Percentiles rank a stretch among this genome's conserved stretches.
Evolutionary conservation across 2,113 vertebrate genomes (phyloP).

Genomic region (Cariama cristata): DNA sequence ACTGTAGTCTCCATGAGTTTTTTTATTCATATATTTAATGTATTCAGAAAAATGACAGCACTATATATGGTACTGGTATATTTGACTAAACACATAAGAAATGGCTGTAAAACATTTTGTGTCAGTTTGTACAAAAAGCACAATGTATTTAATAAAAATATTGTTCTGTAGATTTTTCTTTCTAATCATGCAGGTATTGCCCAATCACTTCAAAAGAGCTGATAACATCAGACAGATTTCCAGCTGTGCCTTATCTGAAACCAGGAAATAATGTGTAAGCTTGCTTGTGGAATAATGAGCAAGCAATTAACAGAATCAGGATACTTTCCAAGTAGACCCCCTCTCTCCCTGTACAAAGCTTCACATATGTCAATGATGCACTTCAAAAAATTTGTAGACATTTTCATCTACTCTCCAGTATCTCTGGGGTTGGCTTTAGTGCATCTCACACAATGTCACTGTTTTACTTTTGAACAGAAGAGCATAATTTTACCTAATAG

Average conservation of each 20-base stretch:
- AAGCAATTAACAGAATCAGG: constrained; percentile 35
- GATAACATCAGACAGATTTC: neutral
- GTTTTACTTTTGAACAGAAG: neutral
- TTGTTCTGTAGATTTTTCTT: neutral
- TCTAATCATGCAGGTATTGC: neutral
- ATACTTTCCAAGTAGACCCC: neutral
- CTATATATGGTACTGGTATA: neutral
- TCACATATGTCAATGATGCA: neutral
- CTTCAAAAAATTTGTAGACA: neutral
- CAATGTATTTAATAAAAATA: neutral
- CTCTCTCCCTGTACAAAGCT: neutral
- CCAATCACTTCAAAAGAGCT: neutral
- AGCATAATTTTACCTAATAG: neutral
- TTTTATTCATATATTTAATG: neutral
- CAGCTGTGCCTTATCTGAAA: constrained; percentile 22
- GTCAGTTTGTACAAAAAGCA: neutral
- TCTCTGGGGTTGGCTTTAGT: neutral
- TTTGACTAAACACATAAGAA: neutral
- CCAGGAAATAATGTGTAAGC: neutral
- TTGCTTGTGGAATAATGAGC: neutral
- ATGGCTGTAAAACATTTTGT: neutral
- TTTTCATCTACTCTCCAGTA: neutral
- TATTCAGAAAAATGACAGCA: neutral
- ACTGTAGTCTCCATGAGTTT: neutral
- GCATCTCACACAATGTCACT: neutral